These are phyloP conservation scores for Gymnoscelis rufifasciata DNA, from an alignment of 2,888 invertebrate species.

Conservation along the genomic window DNA sequence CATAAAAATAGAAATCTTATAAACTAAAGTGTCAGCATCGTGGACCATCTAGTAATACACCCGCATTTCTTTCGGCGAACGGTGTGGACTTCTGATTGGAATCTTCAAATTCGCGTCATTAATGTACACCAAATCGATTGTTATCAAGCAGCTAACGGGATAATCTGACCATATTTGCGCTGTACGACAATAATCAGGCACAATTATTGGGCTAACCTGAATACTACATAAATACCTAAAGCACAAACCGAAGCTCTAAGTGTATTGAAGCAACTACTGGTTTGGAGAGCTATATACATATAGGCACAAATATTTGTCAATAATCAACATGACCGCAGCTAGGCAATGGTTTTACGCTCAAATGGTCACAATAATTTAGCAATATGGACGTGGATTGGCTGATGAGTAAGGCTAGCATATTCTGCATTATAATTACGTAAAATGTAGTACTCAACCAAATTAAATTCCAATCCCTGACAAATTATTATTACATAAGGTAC, in stretches of 20 bases:
- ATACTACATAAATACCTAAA: conserved; percentile 19
- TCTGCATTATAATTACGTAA: too few relatives aligned
- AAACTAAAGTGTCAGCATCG: too few relatives aligned
- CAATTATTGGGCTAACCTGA: conserved; percentile 35
- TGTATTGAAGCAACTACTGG: too few relatives aligned
- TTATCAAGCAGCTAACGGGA: conserved; percentile 24
- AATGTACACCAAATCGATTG: conserved; percentile 24
- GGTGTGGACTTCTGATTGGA: background rate
- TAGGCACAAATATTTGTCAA: conserved; percentile 29
- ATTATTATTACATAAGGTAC: too few relatives aligned
- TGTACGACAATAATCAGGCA: conserved; percentile 22
- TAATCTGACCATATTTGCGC: conserved; percentile 34
- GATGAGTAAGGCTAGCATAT: too few relatives aligned
- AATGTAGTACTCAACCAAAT: too few relatives aligned
- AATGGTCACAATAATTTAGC: conserved; percentile 34
- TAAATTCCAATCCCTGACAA: too few relatives aligned
- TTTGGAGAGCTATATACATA: conserved; percentile 21
- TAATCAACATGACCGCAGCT: conserved; percentile 43
- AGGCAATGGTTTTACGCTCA: conserved; percentile 28
- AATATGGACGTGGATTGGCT: too few relatives aligned
- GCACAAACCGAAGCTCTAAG: too few relatives aligned
- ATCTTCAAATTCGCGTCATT: conserved; percentile 25
- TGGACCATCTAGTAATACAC: too few relatives aligned
- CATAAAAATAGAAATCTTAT: too few relatives aligned
- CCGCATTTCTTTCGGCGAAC: too few relatives aligned